Evolutionary conservation across 2,797 vertebrate genomes (phyloP).

Genomic region (Acrocephalus scirpaceus): DNA sequence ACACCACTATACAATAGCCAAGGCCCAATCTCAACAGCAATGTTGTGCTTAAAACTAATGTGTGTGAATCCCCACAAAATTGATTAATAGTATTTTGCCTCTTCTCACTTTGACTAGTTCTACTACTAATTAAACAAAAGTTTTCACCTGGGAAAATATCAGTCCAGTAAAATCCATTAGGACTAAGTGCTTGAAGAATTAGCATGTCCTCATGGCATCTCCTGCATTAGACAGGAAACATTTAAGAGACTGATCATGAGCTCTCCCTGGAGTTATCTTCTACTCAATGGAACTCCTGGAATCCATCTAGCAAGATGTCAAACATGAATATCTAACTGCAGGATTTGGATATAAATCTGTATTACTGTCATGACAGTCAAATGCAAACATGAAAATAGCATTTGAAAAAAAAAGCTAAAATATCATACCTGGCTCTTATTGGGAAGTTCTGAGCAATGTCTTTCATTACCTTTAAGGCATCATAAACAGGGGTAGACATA

Average conservation of each 20-base stretch:
- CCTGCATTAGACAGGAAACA: neutral
- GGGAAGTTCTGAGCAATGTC: constrained; percentile 97
- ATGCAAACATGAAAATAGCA: neutral
- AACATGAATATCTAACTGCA: neutral
- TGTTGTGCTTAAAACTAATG: neutral
- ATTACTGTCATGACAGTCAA: neutral
- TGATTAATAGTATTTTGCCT: neutral
- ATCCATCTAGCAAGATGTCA: neutral
- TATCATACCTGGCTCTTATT: constrained; percentile 90
- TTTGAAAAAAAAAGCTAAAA: constrained; percentile 1
- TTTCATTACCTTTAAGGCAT: constrained; percentile 90
- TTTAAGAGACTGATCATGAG: neutral
- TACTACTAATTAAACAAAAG: neutral
- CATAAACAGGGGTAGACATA: constrained; percentile 85
- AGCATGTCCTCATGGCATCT: neutral
- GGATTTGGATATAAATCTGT: neutral
- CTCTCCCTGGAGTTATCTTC: neutral
- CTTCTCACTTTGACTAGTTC: neutral
- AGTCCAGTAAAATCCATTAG: neutral
- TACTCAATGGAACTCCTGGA: neutral
- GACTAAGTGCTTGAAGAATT: neutral
- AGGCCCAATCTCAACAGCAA: neutral
- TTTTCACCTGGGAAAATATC: neutral
- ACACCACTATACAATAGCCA: neutral
- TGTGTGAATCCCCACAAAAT: fast-evolving